Evolutionary conservation across 2,888 invertebrate genomes (phyloP), one percentile per base, ranked within the genome.

Genomic region (Andrena marginata): DNA sequence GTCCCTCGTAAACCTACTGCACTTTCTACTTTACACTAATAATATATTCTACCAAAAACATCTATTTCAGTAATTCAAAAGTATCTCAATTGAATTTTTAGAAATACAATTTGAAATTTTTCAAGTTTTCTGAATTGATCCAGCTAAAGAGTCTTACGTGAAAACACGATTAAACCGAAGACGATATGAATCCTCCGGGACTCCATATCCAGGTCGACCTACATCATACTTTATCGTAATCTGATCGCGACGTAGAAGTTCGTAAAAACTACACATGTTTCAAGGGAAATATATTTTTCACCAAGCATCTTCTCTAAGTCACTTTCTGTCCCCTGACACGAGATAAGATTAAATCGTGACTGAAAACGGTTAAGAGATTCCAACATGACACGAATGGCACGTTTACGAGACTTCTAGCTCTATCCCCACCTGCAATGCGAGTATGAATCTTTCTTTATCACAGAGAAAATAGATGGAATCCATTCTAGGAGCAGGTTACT

Each of bases 171-270:
- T 26, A 56, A 56, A 23, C 20, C 23, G 20, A 56, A 20, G 56
- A 13, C 23, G 20, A 23, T 20, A 3, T 10, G 23, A 20, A 10
- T 56, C 56, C 23, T 56, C 23, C 23, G 56, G 56, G 56, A 56
- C 4, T 10, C 23, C 23, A 56, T 56, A 26, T 56, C 56, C 23
- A 56, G 26, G 23, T 1, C 56, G 23, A 23, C 56, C 56, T 65
- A 49, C 49, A 7, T 26, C 20, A 35, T 65, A 29, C 48, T 26
- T 65, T 33, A 65, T 65, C 48, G 56, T 56, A 56, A 56, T 10
- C 56, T 56, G 13, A 56, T 20, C 54, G 10, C 23, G 4, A 26
- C 23, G 10, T 26, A 56, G 10, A 26, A 56, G 56, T 56, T 56
- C 26, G 23, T 23, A 26, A 26, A 56, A 26, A n/a, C 13, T 56